A percentile compares a stretch with the other conserved stretches of the same genome.
Evolutionary conservation across 1,140 invertebrate species (phyloP).

Genomic region (Argopecten irradians): DNA sequence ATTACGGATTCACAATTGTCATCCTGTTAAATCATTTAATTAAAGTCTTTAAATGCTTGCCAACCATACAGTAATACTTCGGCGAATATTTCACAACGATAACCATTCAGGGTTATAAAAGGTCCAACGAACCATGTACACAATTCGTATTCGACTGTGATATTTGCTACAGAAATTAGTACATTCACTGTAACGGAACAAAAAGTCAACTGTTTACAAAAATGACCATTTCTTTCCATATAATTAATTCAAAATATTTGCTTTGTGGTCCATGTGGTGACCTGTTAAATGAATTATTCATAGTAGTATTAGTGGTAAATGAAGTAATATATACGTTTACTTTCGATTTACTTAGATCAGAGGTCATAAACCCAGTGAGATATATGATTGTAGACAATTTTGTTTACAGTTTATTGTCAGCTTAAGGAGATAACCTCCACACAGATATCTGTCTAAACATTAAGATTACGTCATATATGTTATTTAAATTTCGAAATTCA

Average conservation of each 20-base stretch:
- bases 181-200: not conserved
- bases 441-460: too few species aligned
- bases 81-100: not conserved
- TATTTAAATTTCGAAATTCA: too few species aligned
- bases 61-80: not conserved
- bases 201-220: not conserved
- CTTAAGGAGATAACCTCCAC: too few species aligned
- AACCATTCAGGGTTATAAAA: not conserved
- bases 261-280: not conserved
- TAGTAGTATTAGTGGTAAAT: not conserved
- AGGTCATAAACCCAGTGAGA: not conserved
- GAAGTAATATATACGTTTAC: not conserved
- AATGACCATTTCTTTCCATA: not conserved
- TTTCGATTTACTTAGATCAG: not conserved
- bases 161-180: not conserved
- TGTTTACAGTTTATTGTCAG: too few species aligned
- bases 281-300: not conserved
- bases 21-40: not conserved
- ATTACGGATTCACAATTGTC: too few species aligned
- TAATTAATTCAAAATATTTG: not conserved
- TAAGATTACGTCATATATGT: too few species aligned
- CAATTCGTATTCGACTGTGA: not conserved
- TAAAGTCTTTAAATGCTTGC: not conserved
- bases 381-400: too few species aligned
- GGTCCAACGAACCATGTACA: not conserved